Evolutionary conservation across 2,113 vertebrate species (phyloP).

Genomic region (Crypturellus undulatus): DNA sequence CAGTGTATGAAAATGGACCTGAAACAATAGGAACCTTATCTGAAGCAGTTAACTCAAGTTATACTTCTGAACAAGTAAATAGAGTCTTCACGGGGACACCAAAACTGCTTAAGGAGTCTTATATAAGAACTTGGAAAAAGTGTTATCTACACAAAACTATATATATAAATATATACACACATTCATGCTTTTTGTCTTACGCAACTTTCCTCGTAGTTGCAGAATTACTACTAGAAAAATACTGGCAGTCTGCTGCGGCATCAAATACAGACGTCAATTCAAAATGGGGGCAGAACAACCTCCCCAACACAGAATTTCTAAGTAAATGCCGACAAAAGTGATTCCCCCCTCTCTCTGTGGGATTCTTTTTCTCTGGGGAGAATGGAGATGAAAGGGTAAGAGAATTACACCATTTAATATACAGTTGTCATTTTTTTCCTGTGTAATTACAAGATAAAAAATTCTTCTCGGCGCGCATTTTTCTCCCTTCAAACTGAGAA

Average conservation of each 20-base stretch:
- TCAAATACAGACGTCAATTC: not conserved
- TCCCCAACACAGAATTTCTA: not conserved
- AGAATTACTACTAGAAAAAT: not conserved
- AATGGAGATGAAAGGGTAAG: not conserved
- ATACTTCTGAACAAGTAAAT: not conserved
- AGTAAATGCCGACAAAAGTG: not conserved
- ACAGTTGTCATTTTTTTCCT: not conserved
- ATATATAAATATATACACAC: too few species aligned
- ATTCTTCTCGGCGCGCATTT: not conserved
- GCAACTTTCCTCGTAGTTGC: not conserved
- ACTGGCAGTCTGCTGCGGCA: not conserved
- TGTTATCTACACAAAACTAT: not conserved
- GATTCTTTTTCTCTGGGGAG: not conserved
- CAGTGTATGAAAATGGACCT: constrained; percentile 25
- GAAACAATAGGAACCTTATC: constrained; percentile 68
- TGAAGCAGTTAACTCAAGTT: constrained; percentile 44
- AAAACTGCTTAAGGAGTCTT: not conserved
- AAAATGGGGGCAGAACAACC: not conserved
- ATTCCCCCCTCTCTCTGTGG: not conserved
- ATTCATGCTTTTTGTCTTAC: not conserved
- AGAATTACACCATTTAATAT: not conserved
- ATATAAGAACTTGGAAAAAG: not conserved
- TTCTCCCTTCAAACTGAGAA: not conserved
- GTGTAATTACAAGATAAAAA: not conserved
- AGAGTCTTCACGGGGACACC: not conserved